Evolutionary conservation across 2,888 invertebrate species (phyloP), one percentile per base, ranked within the genome.

Genomic region (Apodemia duryi): DNA sequence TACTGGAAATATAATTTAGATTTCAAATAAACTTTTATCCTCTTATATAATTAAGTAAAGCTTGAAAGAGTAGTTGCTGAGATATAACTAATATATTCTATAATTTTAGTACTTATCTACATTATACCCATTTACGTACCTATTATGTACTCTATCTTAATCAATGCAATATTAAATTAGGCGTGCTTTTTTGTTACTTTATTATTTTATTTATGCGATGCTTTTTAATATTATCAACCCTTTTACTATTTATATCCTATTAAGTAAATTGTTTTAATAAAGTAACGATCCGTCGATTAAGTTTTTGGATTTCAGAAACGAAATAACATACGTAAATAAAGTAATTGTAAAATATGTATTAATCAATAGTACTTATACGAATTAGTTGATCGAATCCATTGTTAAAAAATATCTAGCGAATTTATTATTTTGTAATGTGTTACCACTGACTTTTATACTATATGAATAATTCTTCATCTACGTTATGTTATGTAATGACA

Each of bases 291-390:
- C 88, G 86, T 90, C 88, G 75, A 79, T 80, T 86, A 80, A 84
- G 86, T 85, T 87, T 82, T 81, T 78, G 82, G 80, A 82, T 85
- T 87, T 84, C 83, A 81, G 80, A 83, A 84, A 79, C 83, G 75
- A 75, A 80, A 78, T 85, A 85, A 88, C 84, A 89, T 90, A 91
- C 91, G 91, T 91, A 91, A 91, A 86, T 90, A 88, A 88, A 81
- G 75, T 78, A 89, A 86, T 77, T 81, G 70, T 90, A 90, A 90
- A 69, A 74, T 77, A 79, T 82, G 80, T 80, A 81, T 81, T 89
- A 89, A 89, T 84, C 86, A 75, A 85, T 88, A 88, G 84, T 83
- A 75, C 71, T 60, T 43, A 82, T 85, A 88, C 83, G 83, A 81
- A 80, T 88, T 83, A 85, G 81, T 85, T 86, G 79, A 83, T 84